These are phyloP conservation scores for Sarcophaga bullata DNA, from an alignment of 1,140 invertebrate species.

Conservation along the genomic window DNA sequence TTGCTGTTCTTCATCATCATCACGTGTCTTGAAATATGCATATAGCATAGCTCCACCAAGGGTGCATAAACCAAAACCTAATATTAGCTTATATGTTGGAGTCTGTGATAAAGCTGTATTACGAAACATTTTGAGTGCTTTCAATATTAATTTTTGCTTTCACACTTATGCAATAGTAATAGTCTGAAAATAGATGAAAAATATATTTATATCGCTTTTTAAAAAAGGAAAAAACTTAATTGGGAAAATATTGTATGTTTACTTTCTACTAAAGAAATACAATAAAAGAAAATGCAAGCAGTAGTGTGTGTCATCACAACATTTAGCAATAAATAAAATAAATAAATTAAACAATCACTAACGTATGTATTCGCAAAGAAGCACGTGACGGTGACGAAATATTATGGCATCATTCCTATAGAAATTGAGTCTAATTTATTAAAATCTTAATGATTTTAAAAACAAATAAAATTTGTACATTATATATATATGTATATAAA, in stretches of 20 bases:
- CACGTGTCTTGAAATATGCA: slow-evolving; percentile 59
- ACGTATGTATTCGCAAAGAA: background rate
- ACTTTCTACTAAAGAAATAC: background rate
- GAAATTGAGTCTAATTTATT: background rate
- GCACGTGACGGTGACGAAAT: slow-evolving; percentile 22
- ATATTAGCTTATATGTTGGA: slow-evolving; percentile 60
- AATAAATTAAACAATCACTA: slow-evolving; percentile 11
- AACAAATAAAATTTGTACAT: too few species aligned
- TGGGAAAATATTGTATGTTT: background rate
- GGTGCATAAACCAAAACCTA: slow-evolving; percentile 63
- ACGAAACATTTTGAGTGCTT: slow-evolving; percentile 55
- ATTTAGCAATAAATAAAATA: slow-evolving; percentile 5
- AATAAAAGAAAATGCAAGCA: background rate
- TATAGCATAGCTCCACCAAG: slow-evolving; percentile 63
- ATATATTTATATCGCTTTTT: background rate
- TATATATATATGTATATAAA: too few species aligned
- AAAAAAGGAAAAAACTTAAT: slow-evolving; percentile 2
- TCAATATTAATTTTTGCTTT: background rate
- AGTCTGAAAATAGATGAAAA: slow-evolving; percentile 22
- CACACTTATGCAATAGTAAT: background rate
- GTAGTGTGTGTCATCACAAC: background rate
- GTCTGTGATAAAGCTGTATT: slow-evolving; percentile 53
- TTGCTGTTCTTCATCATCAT: slow-evolving; percentile 54
- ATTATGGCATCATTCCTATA: background rate
- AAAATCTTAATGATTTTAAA: slow-evolving; percentile 5